Evolutionary conservation across 2,888 invertebrate genomes (phyloP).

Genomic region (Cerceris rybyensis): DNA sequence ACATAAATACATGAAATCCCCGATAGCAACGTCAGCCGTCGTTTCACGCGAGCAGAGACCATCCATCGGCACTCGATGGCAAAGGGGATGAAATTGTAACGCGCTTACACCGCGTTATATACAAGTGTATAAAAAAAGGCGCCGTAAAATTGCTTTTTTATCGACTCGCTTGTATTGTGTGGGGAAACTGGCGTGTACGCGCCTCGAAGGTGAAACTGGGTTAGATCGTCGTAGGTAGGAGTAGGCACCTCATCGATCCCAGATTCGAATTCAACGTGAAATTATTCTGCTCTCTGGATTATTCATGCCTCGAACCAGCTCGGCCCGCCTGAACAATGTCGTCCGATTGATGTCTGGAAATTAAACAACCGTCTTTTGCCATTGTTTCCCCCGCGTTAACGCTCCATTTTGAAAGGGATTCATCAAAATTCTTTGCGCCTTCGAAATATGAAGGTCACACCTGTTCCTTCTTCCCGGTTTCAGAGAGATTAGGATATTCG

Average conservation of each 20-base stretch:
- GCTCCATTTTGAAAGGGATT: neutral
- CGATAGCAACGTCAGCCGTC: too few species aligned
- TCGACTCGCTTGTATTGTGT: conserved; percentile 45
- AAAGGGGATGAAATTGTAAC: neutral
- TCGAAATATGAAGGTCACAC: neutral
- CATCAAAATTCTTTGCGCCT: neutral
- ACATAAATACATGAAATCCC: too few species aligned
- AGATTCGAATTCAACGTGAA: conserved; percentile 65
- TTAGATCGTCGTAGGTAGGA: conserved; percentile 62
- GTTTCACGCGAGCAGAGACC: too few species aligned
- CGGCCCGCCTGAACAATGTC: conserved; percentile 30
- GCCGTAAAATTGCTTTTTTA: conserved; percentile 61
- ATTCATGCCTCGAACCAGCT: conserved; percentile 52
- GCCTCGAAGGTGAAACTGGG: conserved; percentile 65
- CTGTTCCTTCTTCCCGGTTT: too few species aligned
- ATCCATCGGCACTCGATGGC: too few species aligned
- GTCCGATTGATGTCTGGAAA: conserved; percentile 41
- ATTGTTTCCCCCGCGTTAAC: neutral
- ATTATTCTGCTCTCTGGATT: conserved; percentile 62
- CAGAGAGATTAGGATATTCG: too few species aligned
- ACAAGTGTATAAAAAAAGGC: conserved; percentile 48
- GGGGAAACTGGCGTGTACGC: conserved; percentile 47
- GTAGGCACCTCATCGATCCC: conserved; percentile 63
- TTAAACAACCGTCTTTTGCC: conserved; percentile 30
- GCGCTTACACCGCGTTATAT: neutral